phyloP scores from a whole-genome alignment of 2,113 vertebrate genomes.

The Centropus bengalensis region DNA sequence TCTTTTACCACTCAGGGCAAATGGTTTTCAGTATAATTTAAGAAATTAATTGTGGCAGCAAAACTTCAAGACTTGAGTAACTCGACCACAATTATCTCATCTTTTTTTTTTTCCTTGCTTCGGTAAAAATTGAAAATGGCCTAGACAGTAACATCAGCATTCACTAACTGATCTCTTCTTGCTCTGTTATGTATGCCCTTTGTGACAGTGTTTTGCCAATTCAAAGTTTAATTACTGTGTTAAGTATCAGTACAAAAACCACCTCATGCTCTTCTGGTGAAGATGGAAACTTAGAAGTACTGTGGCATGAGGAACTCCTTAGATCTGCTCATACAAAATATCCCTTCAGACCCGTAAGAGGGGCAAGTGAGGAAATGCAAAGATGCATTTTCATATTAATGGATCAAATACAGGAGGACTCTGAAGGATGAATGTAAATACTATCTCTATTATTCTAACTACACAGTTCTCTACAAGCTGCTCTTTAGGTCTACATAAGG shows the following conservation, averaged over 20 bases:
- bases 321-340: not conserved
- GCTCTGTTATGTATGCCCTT: not conserved
- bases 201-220: not conserved
- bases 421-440: not conserved
- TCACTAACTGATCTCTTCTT: not conserved
- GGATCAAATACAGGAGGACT: not conserved
- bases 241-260: not conserved
- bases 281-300: not conserved
- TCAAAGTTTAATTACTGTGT: not conserved
- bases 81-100: not conserved
- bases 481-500: not conserved
- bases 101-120: not conserved
- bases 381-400: not conserved
- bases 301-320: not conserved
- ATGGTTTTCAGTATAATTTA: slow-evolving; percentile 31
- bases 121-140: not conserved
- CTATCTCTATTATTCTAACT: not conserved
- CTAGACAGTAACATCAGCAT: not conserved
- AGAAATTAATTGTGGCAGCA: slow-evolving; percentile 34
- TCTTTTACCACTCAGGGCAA: not conserved
- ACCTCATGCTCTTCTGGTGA: accelerated
- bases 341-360: not conserved
- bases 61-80: not conserved
- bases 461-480: not conserved
- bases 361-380: not conserved